Base-by-base conservation (phyloP, 2,797 vertebrate species). In the Argyrosomus regius region DNA sequence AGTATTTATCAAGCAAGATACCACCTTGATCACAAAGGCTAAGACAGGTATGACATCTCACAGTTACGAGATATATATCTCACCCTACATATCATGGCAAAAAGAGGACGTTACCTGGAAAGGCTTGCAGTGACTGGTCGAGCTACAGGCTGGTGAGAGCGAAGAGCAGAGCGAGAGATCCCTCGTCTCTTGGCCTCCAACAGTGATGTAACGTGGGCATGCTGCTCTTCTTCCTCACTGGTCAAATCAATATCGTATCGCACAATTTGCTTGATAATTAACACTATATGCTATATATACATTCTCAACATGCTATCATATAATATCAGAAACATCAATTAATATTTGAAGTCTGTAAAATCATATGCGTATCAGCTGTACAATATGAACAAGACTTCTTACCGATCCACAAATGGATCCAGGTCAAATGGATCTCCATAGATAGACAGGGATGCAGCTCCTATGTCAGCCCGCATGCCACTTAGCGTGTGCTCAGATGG, bases 111-210 rank as follows among this genome's bases (percentile, higher is more conserved):
- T 82, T 95, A 99, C 98, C 98, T 96, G 87, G 97, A 95, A 54
- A 97, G 90, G 62, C 96, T 95, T 72, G 96, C 86, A 65, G 96
- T 93, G 81, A 99, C 52, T 0, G 98, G 98, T 88, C 98, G 95
- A 70, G 98, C 98, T 73, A 99, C 98, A 0, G 98, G 98, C 85
- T 97, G 97, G 88, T 99, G 98, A 43, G 98, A 99, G 24, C 96
- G 97, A 83, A 99, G 92, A 0, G 98, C 98, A 2, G 98, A 99
- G 76, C 91, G 97, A 59, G 98, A 99, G 48, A 99, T 96, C 35
- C 95, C 93, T 84, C 96, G 96, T 77, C 97, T 96, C 91, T 98
- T 99, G 75, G 95, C 92, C 72, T 97, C 97, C 87, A 98, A 61
- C 52, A 96, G 95, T 0, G 97, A 97, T 0, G 94, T 93, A 64